A percentile compares a stretch with the other conserved stretches of the same genome.
Conservation (phyloP, 2,888 invertebrate species). For the Lasioglossum zephyrum region DNA sequence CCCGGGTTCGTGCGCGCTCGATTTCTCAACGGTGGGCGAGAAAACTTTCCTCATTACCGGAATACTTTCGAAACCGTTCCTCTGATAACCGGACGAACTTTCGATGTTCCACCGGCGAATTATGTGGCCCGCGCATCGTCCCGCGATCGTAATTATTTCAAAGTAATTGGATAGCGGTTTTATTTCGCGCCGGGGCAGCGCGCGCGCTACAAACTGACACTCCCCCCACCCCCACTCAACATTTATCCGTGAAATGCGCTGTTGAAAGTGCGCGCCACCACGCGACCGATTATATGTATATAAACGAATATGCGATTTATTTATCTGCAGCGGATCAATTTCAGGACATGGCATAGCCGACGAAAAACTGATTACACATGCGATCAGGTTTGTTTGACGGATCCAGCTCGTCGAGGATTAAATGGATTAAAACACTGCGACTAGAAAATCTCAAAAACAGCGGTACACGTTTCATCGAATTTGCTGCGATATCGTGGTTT, state of each 20-base stretch:
- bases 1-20: conserved; percentile 12
- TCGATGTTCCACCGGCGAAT: conserved; percentile 39
- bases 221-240: no score
- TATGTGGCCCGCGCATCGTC: conserved; percentile 27
- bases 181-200: conserved; percentile 3
- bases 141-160: conserved; percentile 48
- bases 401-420: background rate
- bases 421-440: background rate
- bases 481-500: background rate
- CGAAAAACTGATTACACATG: conserved; percentile 15
- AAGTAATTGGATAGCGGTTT: conserved; percentile 43
- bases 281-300: background rate
- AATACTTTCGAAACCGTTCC: conserved; percentile 62
- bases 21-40: conserved; percentile 44
- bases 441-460: background rate
- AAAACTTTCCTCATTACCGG: conserved; percentile 68
- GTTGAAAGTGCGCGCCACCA: background rate
- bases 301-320: background rate
- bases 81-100: conserved; percentile 64
- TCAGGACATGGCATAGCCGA: background rate
- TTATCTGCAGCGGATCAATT: background rate
- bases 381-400: background rate
- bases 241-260: conserved; percentile 6
- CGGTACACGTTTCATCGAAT: background rate
- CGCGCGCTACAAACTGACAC: background rate